Base-by-base conservation (phyloP, 2,888 invertebrate genomes). In the Penaeus monodon region DNA sequence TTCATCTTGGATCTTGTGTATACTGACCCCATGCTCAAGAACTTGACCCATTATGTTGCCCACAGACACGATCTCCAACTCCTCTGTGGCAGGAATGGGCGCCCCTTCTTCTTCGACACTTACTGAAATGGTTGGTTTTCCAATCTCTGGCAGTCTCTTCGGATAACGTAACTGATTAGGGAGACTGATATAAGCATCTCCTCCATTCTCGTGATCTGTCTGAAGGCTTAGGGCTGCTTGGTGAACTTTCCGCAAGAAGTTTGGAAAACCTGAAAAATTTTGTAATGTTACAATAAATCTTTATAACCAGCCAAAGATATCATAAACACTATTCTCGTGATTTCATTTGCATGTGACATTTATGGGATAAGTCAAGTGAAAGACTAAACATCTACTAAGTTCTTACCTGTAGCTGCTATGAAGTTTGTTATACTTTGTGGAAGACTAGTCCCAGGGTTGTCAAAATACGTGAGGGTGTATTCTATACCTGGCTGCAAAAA, bases 381-480 rank as follows among this genome's bases (percentile, higher is more conserved):
- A 49, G n/a, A n/a, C n/a, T 24, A 49, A 78, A 44, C 27, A 57
- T 29, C 22, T 27, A 22, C 44, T 77, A 20, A 24, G 63, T 57
- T 49, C 44, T 91, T 91, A 93, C 94, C 93, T 91, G 92, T 92
- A 91, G 93, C 92, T 22, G 94, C 93, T 24, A 94, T 96, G 96
- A 97, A 97, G 0, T 95, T 93, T 44, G 95, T 94, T 76, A 96
- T 93, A 70, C 95, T 93, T 17, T 95, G 93, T 0, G 97, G 96
- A 91, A 97, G 94, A 80, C 95, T 95, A 6, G 95, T 93, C 0
- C 96, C 97, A 17, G 97, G 97, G 93, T 97, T 96, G 92, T 97
- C 97, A 92, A 95, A 97, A 92, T 97, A 97, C 0, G 97, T 97
- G 68, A 97, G 93, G 66, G 96, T 95, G 92, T 97, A 97, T 92